Base-by-base conservation (phyloP, 2,797 vertebrate genomes). In the Xenopus petersii region DNA sequence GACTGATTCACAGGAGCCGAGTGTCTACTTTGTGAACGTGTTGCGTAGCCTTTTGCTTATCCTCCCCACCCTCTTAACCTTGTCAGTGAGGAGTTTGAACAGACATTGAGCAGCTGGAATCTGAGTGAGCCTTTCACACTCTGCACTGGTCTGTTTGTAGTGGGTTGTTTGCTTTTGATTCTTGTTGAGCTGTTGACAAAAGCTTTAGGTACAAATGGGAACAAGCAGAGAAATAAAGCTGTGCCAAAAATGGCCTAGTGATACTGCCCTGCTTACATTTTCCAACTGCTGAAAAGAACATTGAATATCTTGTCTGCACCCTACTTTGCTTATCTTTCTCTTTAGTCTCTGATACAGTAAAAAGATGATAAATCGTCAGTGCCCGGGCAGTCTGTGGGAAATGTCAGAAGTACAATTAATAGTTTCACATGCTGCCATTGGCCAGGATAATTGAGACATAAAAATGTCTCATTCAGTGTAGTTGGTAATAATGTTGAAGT, bases 201-300 rank as follows among this genome's bases (percentile, higher is more conserved):
- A 91, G 92, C 90, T 92, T 93, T 92, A 91, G 91, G 92, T 94
- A 93, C 90, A 93, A 94, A 92, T 93, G 88, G 89, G 89, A 92
- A 92, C 88, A 92, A 93, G 93, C 91, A 70, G 91, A 70, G 91
- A 89, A 92, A 87, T 89, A 84, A 84, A 89, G 84, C 89, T 86
- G 87, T 91, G 89, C 91, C 89, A 91, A 84, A 81, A 90, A 85
- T 1, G 84, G 83, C 82, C 88, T 91, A 87, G 87, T 87, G 88
- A 83, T 80, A 88, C 86, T 81, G 79, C 51, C 71, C 76, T 71
- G 36, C 76, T 74, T 74, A 64, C 54, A 70, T 74, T 79, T 70
- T 51, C 76, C 54, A 73, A 70, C 70, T 64, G 65, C 69, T 78
- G 71, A 73, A 73, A 78, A 69, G 64, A 69, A 73, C 73, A 69